Conservation (phyloP, 2,888 invertebrate genomes). For the Willowsia nigromaculata region DNA sequence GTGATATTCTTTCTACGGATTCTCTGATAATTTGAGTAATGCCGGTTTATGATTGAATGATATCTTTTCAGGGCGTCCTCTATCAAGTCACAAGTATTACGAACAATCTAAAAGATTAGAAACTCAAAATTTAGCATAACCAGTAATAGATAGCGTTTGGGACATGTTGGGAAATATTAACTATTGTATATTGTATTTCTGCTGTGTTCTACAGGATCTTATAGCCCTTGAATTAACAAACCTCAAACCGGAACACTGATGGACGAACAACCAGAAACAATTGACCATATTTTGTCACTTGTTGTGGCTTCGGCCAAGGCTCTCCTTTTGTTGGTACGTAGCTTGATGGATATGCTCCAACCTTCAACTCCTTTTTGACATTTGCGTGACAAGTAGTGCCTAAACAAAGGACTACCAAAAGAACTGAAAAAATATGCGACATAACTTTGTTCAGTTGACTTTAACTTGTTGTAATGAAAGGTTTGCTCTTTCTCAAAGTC, state of each 20-base stretch:
- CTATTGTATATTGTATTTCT: no score
- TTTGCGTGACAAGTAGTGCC: background rate
- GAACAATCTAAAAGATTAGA: conserved; percentile 80
- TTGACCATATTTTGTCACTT: conserved; percentile 80
- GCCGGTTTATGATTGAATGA: conserved; percentile 77
- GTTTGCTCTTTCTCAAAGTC: no score
- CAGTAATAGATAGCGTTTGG: no score
- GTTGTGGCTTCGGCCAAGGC: conserved; percentile 86
- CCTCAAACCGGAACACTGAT: conserved; percentile 81
- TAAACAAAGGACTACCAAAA: background rate
- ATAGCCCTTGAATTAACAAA: conserved; percentile 75
- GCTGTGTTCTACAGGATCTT: background rate
- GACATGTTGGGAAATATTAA: no score
- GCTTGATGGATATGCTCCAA: conserved; percentile 12
- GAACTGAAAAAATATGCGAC: background rate
- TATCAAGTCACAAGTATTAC: conserved; percentile 83
- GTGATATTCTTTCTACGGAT: conserved; percentile 11
- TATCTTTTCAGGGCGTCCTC: conserved; percentile 83
- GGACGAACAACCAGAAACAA: conserved; percentile 81
- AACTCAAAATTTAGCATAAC: no score
- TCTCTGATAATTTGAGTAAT: conserved; percentile 7
- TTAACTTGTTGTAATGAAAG: no score
- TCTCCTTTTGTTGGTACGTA: conserved; percentile 82
- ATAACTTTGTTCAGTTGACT: background rate
- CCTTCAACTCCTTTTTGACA: background rate